Evolutionary conservation across 2,888 invertebrate species (phyloP), one percentile per base, ranked within the genome.

Genomic region (Dryadula phaetusa): DNA sequence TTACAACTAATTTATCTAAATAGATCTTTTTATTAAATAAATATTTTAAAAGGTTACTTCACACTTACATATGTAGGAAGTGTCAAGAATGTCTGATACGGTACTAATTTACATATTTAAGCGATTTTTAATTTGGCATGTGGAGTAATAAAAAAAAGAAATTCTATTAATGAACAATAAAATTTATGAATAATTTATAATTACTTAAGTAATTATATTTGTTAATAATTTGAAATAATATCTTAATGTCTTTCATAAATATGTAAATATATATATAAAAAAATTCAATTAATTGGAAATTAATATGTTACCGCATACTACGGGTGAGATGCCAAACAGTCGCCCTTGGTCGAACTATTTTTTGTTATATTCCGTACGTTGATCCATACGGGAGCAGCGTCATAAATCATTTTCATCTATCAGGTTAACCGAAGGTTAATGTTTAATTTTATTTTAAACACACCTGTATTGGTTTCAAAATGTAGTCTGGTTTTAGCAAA

Each of bases 381-480:
- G 63, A 63, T 63, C 44, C 44, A 7, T 37, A 44, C 32, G 37
- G 52, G 40, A 52, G 44, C 32, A 25, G n/a, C 6, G 34, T 53
- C 60, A 44, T 67, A 60, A 63, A 67, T 63, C 56, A 56, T 47
- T 25, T n/a, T 22, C 25, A 28, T 46, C 25, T 37, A 49, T 47
- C 32, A 52, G 58, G 58, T 58, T 40, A 60, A 49, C 49, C 32
- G 40, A 65, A 65, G 60, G 49, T 65, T 60, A 65, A 60, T 46
- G 44, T 46, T 60, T 32, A 42, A n/a, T 60, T 46, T 60, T 60
- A 65, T 65, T 65, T 60, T 65, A 60, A 60, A 32, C 49, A 60
- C 40, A 28, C 49, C 40, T 49, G 60, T 49, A 37, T 44, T 3
- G 46, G 34, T 40, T 25, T 56, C 8, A 56, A 56, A 40, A 22